Conservation (phyloP, 2,797 vertebrate genomes). For the Pyrocephalus nanus region DNA sequence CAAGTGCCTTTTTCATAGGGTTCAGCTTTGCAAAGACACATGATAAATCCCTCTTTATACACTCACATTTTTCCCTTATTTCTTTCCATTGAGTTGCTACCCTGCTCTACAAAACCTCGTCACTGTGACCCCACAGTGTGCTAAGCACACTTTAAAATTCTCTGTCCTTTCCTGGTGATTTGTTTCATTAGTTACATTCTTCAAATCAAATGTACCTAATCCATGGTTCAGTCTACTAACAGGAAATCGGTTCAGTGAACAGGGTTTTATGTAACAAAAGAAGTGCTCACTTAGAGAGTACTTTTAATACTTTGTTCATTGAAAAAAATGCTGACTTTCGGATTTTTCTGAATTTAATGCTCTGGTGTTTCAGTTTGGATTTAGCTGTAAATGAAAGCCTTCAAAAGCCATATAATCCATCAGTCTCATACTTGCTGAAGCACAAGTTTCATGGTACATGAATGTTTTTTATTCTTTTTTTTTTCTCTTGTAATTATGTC, state of each 20-base stretch:
- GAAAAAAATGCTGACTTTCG: constrained; percentile 71
- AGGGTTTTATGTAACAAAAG: constrained; percentile 76
- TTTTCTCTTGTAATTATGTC: constrained; percentile 55
- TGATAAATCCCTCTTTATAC: constrained; percentile 51
- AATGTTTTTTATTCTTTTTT: constrained; percentile 59
- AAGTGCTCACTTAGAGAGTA: constrained; percentile 73
- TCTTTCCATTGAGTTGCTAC: constrained; percentile 44
- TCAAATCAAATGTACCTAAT: constrained; percentile 78
- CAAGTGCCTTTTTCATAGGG: background rate
- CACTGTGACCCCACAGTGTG: constrained; percentile 36
- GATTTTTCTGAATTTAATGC: constrained; percentile 70
- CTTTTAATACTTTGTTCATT: constrained; percentile 74
- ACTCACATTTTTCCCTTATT: background rate
- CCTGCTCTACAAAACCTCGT: constrained; percentile 9
- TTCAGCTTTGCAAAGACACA: constrained; percentile 30
- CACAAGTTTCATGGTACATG: constrained; percentile 62
- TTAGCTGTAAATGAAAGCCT: constrained; percentile 76
- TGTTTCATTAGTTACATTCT: constrained; percentile 77
- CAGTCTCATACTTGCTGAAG: constrained; percentile 74
- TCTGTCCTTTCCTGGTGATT: constrained; percentile 66
- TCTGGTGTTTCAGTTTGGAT: constrained; percentile 74
- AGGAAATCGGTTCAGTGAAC: constrained; percentile 75
- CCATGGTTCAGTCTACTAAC: constrained; percentile 71
- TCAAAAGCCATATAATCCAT: constrained; percentile 72
- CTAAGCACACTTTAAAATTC: constrained; percentile 53